Base-by-base conservation (phyloP, 2,113 vertebrate genomes). In the Pollimyrus isidori region DNA sequence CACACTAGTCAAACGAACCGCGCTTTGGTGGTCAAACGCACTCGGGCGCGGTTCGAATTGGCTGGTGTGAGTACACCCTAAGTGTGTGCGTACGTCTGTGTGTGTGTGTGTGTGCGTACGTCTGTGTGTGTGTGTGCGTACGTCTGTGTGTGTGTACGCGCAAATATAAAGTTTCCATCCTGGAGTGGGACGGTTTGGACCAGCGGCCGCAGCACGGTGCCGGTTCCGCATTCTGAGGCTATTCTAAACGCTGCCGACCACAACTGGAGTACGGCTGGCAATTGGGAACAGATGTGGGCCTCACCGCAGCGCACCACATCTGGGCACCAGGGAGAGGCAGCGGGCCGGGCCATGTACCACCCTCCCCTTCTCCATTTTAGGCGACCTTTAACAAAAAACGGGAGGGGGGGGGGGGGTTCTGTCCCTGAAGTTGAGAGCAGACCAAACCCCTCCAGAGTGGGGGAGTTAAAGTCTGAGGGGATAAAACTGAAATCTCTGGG, bases 231-330 rank as follows among this genome's bases (percentile, higher is more conserved):
- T 95, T 96, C 94, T 94, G 94, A 95, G 93, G 94, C 94, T 93
- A 93, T 95, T 95, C 94, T 95, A 96, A 97, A 96, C 93, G 95
- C 91, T 95, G 91, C 87, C 89, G 94, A 96, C 95, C 96, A 91
- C 96, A 96, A 91, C 93, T 94, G 93, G 93, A 95, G 95, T 89
- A 93, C 0, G 93, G 90, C 91, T 94, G 94, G 89, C 94, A 96
- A 96, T 93, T 94, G 90, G 94, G 97, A 97, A 95, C 95, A 97
- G 93, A 96, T 96, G 95, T 95, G 92, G 91, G 92, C 93, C 87
- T 88, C 90, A 91, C 95, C 94, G 91, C 94, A 96, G 94, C 91
- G 11, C 90, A 91, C 88, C 73, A 92, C 93, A 92, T 91, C 93
- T 89, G 83, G 1, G 82, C 91, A 88, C 35, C 4, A 30, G 65